These are phyloP conservation scores for Timema podura DNA, from an alignment of 2,888 invertebrate genomes.

Conservation along the genomic window DNA sequence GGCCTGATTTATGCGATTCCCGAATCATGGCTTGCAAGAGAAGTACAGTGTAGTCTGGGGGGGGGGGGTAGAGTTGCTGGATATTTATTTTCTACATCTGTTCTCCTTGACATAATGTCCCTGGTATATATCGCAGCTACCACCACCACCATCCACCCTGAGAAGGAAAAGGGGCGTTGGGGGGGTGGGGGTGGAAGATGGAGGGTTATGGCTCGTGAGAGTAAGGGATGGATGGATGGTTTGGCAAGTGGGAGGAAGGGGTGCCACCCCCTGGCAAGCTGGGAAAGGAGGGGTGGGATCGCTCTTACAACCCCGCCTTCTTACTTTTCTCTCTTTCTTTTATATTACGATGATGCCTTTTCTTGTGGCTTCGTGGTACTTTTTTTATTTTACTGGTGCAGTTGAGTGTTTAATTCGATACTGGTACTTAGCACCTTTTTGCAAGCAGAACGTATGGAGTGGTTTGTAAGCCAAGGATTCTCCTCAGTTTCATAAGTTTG, in stretches of 20 bases:
- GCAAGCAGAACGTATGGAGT: too few relatives aligned
- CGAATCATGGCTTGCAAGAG: conserved; percentile 52
- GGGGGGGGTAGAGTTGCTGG: too few relatives aligned
- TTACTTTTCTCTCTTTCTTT: too few relatives aligned
- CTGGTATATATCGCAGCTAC: conserved; percentile 61
- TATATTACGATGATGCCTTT: too few relatives aligned
- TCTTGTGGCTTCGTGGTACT: neutral
- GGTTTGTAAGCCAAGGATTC: too few relatives aligned
- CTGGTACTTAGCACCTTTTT: too few relatives aligned
- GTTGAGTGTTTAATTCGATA: too few relatives aligned
- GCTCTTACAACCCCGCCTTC: neutral
- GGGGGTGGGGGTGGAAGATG: too few relatives aligned
- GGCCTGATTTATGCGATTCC: conserved; percentile 59
- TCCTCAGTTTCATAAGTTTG: too few relatives aligned
- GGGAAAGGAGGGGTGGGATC: conserved; percentile 29
- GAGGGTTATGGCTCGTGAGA: conserved; percentile 56
- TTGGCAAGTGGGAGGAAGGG: conserved; percentile 35
- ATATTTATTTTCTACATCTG: conserved; percentile 58
- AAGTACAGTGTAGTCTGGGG: conserved; percentile 46
- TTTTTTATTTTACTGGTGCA: neutral
- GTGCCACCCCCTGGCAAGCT: conserved; percentile 37
- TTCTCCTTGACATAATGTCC: conserved; percentile 62
- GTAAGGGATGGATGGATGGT: conserved; percentile 42
- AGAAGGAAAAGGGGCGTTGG: too few relatives aligned
- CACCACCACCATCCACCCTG: too few relatives aligned